Evolutionary conservation across 2,797 vertebrate species (phyloP).

Genomic region (Rhinoraja longicauda): DNA sequence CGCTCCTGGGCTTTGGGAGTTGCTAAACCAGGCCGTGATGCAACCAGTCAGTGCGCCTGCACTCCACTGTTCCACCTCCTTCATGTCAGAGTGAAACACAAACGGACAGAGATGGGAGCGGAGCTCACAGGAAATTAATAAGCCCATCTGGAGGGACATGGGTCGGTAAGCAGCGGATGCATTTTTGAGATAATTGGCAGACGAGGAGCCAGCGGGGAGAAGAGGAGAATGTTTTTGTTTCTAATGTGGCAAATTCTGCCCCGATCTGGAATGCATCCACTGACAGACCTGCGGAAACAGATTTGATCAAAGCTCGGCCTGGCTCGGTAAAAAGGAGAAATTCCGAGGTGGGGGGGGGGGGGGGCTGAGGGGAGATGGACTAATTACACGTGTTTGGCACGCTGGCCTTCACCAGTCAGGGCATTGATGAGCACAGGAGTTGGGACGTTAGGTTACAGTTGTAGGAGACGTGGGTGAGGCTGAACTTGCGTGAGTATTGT

Average conservation of each 20-base stretch:
- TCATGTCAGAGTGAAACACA: neutral
- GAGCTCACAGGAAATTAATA: neutral
- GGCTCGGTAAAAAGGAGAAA: neutral
- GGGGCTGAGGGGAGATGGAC: neutral
- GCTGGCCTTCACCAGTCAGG: too few relatives aligned
- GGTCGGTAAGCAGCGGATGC: neutral
- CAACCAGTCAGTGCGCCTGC: too few relatives aligned
- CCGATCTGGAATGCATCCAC: neutral
- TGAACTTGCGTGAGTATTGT: too few relatives aligned
- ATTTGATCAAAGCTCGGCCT: neutral
- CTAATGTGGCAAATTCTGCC: too few relatives aligned
- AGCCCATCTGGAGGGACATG: neutral
- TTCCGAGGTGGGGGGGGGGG: too few relatives aligned
- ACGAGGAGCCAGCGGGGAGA: neutral
- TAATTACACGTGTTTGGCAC: too few relatives aligned
- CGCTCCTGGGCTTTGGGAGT: too few relatives aligned
- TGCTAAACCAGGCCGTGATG: too few relatives aligned
- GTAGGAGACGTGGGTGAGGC: too few relatives aligned
- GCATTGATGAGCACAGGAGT: too few relatives aligned
- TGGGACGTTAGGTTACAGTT: too few relatives aligned
- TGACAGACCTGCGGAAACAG: neutral
- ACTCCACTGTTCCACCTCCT: too few relatives aligned
- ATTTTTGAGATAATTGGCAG: neutral
- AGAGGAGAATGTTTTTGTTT: neutral
- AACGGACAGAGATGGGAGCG: neutral